phyloP scores from a whole-genome alignment of 2,797 vertebrate genomes.

The Sebastes trivittatus region DNA sequence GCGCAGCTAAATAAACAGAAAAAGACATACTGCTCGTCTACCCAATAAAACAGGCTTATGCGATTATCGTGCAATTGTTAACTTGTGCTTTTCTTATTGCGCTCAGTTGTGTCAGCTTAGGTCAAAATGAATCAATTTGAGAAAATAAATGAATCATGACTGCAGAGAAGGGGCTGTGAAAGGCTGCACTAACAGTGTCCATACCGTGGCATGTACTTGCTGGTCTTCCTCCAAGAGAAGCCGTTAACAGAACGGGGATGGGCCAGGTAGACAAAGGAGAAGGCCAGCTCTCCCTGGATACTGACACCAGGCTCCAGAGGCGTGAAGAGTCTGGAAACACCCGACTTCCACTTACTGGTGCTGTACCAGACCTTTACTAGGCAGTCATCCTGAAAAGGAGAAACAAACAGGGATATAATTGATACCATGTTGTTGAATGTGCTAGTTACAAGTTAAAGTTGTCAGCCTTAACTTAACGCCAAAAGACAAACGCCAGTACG shows the following conservation, averaged over 20 bases:
- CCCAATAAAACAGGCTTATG: neutral
- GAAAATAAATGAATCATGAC: neutral
- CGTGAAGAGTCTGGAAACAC: slow-evolving; percentile 81
- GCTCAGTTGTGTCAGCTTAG: neutral
- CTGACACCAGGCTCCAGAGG: slow-evolving; percentile 78
- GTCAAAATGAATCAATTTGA: neutral
- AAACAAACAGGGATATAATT: neutral
- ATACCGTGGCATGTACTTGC: slow-evolving; percentile 95
- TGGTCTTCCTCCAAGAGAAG: slow-evolving; percentile 98
- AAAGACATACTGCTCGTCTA: neutral
- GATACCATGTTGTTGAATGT: neutral
- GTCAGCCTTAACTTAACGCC: no score
- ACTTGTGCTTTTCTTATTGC: neutral
- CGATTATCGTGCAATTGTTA: neutral
- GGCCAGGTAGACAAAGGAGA: slow-evolving; percentile 96
- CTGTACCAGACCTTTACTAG: slow-evolving; percentile 98
- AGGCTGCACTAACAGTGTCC: neutral
- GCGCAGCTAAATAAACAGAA: neutral
- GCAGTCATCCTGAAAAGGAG: slow-evolving; percentile 89
- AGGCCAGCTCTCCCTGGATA: slow-evolving; percentile 85
- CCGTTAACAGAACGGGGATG: slow-evolving; percentile 96
- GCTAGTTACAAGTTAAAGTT: neutral
- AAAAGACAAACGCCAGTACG: neutral
- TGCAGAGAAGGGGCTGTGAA: neutral
- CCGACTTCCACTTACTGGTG: slow-evolving; percentile 90